Conservation (phyloP, 2,113 vertebrate species). For the Aphyosemion australe region DNA sequence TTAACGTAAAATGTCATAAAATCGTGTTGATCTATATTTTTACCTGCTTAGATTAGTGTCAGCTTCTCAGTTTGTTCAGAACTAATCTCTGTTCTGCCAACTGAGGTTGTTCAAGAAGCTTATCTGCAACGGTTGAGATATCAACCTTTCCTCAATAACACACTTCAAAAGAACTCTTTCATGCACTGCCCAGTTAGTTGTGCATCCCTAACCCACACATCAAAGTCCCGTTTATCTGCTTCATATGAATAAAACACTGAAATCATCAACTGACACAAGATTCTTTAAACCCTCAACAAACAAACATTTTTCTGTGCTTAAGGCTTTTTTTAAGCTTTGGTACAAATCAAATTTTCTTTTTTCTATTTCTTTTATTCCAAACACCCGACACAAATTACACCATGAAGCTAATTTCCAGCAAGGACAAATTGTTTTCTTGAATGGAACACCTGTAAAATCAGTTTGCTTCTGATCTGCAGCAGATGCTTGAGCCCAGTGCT, state of each 20-base stretch:
- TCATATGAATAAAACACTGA: too few relatives aligned
- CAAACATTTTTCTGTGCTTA: not conserved
- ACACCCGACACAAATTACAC: conserved; percentile 40
- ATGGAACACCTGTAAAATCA: conserved; percentile 48
- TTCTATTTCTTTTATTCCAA: conserved; percentile 8
- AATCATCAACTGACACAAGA: too few relatives aligned
- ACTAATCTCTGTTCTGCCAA: too few relatives aligned
- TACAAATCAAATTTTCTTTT: conserved; percentile 11
- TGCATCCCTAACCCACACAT: not conserved
- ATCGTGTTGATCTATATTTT: too few relatives aligned
- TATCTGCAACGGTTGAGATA: too few relatives aligned
- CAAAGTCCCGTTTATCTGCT: not conserved
- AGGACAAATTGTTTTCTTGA: conserved; percentile 24
- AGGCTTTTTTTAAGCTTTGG: conserved; percentile 12
- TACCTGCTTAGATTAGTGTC: too few relatives aligned
- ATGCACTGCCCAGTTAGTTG: not conserved
- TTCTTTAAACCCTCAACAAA: too few relatives aligned
- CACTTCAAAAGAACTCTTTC: conserved; percentile 8
- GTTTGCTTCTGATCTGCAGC: conserved; percentile 35
- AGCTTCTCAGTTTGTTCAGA: too few relatives aligned
- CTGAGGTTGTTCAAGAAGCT: too few relatives aligned
- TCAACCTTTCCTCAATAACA: too few relatives aligned
- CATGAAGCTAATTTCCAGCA: conserved; percentile 28
- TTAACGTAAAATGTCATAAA: too few relatives aligned
- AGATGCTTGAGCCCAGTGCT: conserved; percentile 62